Conservation (phyloP, 2,888 invertebrate genomes). For the Helobdella robusta region DNA sequence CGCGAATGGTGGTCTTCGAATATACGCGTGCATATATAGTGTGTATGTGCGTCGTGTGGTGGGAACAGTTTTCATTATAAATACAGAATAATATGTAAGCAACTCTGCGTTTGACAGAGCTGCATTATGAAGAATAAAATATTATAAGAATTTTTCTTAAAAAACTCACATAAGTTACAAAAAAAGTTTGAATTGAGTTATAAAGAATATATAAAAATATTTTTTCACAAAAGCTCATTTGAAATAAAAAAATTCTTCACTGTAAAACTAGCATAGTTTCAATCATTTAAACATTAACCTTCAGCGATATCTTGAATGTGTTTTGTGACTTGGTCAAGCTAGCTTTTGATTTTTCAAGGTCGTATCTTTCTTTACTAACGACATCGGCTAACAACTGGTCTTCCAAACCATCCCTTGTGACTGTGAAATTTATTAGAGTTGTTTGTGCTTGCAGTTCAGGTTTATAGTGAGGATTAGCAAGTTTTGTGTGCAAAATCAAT, state of each 20-base stretch:
- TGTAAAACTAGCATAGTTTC: not conserved
- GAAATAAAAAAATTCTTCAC: not conserved
- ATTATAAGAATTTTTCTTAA: too few species aligned
- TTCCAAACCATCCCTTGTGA: conserved; percentile 87
- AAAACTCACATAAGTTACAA: too few species aligned
- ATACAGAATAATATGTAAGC: too few species aligned
- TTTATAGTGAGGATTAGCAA: conserved; percentile 93
- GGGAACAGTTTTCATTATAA: too few species aligned
- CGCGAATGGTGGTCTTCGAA: too few species aligned
- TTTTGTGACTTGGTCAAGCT: conserved; percentile 91
- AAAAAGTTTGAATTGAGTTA: too few species aligned
- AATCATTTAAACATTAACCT: conserved; percentile 49
- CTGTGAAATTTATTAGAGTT: conserved; percentile 90
- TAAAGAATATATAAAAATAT: not conserved
- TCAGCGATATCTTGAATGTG: conserved; percentile 87
- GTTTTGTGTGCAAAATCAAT: conserved; percentile 80
- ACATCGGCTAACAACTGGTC: conserved; percentile 77
- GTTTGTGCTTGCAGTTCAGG: conserved; percentile 98
- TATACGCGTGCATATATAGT: too few species aligned
- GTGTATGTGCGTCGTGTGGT: too few species aligned
- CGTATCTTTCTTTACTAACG: conserved; percentile 89
- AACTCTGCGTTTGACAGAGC: too few species aligned
- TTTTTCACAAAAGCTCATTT: not conserved
- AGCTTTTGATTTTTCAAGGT: conserved; percentile 85
- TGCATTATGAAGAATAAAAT: too few species aligned